A percentile compares a stretch with the other conserved stretches of the same genome.
phyloP scores from a whole-genome alignment of 1,140 invertebrate species.

The Eupristina koningsbergeri region DNA sequence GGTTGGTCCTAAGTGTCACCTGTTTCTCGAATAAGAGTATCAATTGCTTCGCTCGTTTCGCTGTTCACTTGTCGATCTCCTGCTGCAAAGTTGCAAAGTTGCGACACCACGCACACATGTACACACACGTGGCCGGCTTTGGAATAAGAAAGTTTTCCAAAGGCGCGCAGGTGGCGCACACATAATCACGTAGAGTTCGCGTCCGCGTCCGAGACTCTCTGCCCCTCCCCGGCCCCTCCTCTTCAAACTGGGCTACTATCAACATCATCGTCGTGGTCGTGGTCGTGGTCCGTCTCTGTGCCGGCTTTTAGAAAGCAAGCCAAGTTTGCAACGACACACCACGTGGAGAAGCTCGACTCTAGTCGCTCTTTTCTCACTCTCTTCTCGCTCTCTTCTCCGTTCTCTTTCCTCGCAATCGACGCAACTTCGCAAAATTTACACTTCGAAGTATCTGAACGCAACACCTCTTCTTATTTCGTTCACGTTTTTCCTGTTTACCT shows the following conservation, averaged over 20 bases:
- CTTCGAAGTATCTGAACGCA: not conserved
- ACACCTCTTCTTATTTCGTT: not conserved
- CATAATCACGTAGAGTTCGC: no score
- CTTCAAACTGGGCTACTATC: no score
- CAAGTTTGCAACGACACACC: not conserved
- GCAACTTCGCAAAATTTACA: not conserved
- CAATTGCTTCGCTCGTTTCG: not conserved
- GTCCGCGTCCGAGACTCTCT: not conserved
- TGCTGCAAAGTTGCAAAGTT: slow-evolving; percentile 25
- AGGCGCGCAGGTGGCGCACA: slow-evolving; percentile 12
- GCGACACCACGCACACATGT: not conserved
- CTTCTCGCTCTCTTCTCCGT: not conserved
- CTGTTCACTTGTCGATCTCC: slow-evolving; percentile 4
- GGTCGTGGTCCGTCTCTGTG: no score
- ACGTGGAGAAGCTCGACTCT: slow-evolving; percentile 2
- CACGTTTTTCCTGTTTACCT: not conserved
- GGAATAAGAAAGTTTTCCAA: slow-evolving; percentile 39
- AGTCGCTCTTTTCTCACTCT: not conserved
- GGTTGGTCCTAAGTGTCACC: no score
- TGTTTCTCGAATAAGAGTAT: not conserved
- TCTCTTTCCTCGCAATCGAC: not conserved
- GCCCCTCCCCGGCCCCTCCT: not conserved
- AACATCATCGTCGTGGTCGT: not conserved
- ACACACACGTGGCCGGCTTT: not conserved
- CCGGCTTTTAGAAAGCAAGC: slow-evolving; percentile 29